These are phyloP conservation scores for Bombyx mori DNA, from an alignment of 1,140 invertebrate species.

Conservation along the genomic window DNA sequence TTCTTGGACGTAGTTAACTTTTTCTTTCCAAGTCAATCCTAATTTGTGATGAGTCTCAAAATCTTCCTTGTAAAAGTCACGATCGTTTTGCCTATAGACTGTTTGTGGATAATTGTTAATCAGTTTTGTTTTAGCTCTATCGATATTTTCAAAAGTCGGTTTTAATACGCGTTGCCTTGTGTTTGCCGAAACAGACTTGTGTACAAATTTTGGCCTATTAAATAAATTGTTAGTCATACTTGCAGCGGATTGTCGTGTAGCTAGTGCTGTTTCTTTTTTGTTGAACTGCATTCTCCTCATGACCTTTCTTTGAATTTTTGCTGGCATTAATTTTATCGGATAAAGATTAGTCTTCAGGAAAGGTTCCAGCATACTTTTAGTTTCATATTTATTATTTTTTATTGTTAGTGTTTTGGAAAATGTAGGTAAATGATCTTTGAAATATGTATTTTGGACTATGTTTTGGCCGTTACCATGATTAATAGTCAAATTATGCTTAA, in stretches of 20 bases:
- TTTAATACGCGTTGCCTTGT: slow-evolving; percentile 16
- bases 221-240: too few species aligned
- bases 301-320: slow-evolving; percentile 18
- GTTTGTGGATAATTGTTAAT: slow-evolving; percentile 6
- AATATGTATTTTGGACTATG: too few species aligned
- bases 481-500: background rate
- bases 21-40: slow-evolving; percentile 19
- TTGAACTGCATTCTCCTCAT: slow-evolving; percentile 23
- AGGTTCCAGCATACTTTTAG: slow-evolving; percentile 15
- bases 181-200: slow-evolving; percentile 5
- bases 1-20: slow-evolving; percentile 23
- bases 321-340: slow-evolving; percentile 17
- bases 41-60: slow-evolving; percentile 7
- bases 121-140: slow-evolving; percentile 1
- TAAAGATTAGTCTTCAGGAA: slow-evolving; percentile 28
- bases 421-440: too few species aligned
- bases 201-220: slow-evolving; percentile 1
- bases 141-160: slow-evolving; percentile 24
- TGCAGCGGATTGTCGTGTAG: background rate
- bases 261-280: slow-evolving; percentile 17
- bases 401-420: background rate
- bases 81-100: slow-evolving; percentile 9
- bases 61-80: slow-evolving; percentile 26
- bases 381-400: background rate
- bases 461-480: background rate